Conservation (phyloP, 2,113 vertebrate species). For the Castor canadensis region DNA sequence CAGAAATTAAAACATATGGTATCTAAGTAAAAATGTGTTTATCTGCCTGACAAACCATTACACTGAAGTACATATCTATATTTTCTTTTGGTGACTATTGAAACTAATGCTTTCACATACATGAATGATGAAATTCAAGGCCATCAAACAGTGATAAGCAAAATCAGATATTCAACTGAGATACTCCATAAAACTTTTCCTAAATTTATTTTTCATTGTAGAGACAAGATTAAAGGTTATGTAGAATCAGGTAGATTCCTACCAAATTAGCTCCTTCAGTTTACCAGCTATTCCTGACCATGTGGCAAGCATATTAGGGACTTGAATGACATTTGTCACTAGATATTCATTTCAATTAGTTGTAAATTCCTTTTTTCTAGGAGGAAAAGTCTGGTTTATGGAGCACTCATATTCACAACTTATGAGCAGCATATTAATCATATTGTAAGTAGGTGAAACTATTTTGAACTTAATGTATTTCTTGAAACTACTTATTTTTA, state of each 20-base stretch:
- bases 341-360: not conserved
- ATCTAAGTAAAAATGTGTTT: not conserved
- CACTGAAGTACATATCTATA: not conserved
- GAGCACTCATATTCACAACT: not conserved
- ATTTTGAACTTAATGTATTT: not conserved
- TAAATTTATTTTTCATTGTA: not conserved
- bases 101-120: not conserved
- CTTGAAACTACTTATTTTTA: not conserved
- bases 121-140: not conserved
- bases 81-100: not conserved
- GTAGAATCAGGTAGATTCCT: not conserved
- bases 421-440: not conserved
- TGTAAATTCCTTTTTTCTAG: not conserved
- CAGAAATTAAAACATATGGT: not conserved
- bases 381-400: not conserved
- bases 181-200: not conserved
- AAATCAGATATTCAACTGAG: not conserved
- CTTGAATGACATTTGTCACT: not conserved
- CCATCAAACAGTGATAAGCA: not conserved
- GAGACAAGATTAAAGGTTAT: not conserved
- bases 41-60: not conserved
- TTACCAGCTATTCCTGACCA: not conserved
- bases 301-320: not conserved
- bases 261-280: not conserved
- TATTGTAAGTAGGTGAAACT: not conserved